phyloP scores from a whole-genome alignment of 2,888 invertebrate genomes.

The Ypsolopha sequella region DNA sequence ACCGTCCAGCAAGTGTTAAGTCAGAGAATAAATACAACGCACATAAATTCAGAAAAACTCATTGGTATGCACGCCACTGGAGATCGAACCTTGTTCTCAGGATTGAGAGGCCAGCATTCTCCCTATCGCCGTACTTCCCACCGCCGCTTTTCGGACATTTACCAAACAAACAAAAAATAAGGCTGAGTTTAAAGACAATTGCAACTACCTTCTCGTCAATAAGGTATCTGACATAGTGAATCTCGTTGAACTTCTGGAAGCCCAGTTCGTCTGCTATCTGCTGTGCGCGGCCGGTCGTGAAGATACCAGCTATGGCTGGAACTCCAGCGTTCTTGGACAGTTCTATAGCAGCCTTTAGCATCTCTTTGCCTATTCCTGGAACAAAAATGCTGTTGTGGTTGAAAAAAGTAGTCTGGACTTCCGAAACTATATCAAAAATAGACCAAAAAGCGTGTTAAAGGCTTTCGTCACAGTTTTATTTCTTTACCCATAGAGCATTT shows the following conservation, averaged over 20 bases:
- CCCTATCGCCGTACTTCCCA: too few species aligned
- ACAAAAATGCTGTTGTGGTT: constrained; percentile 7
- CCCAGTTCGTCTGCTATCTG: constrained; percentile 40
- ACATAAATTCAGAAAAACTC: too few species aligned
- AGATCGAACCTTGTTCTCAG: too few species aligned
- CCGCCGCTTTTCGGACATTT: too few species aligned
- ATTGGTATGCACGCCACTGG: too few species aligned
- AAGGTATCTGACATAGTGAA: constrained; percentile 46
- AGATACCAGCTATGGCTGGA: constrained; percentile 44
- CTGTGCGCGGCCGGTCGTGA: constrained; percentile 39
- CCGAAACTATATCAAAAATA: neutral
- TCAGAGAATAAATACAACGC: too few species aligned
- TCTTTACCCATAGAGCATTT: too few species aligned
- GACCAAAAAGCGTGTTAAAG: too few species aligned
- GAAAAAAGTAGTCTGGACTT: neutral
- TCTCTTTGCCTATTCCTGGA: constrained; percentile 47
- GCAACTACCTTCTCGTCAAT: constrained; percentile 37
- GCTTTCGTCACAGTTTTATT: too few species aligned
- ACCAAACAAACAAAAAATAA: too few species aligned
- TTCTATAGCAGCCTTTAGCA: constrained; percentile 43
- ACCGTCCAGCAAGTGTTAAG: too few species aligned
- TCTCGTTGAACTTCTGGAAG: constrained; percentile 42
- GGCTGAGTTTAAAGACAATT: neutral
- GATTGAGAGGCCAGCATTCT: too few species aligned
- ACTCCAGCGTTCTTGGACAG: constrained; percentile 43